Evolutionary conservation across 2,888 invertebrate genomes (phyloP), one percentile per base, ranked within the genome.

Genomic region (Oxycera nigricornis): DNA sequence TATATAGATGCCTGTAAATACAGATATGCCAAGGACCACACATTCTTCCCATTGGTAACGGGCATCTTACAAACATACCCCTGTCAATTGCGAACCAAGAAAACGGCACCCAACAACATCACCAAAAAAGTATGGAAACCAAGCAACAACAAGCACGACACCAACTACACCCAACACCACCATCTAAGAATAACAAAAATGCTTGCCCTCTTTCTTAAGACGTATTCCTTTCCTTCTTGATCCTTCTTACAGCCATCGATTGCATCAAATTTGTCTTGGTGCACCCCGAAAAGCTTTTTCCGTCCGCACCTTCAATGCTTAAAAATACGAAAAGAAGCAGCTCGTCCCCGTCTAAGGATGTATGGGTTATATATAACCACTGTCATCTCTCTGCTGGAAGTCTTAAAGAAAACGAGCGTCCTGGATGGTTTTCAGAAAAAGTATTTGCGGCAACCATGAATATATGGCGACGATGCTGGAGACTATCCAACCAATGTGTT

Each of bases 401-500:
- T 72, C 59, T 57, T 55, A 41, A 59, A 55, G 59, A 52, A 72
- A 41, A 72, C 26, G 57, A 59, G 39, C 55, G 24, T 72, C 24
- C 59, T 52, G 26, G 57, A 59, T 41, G 57, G 57, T 72, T 72
- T 72, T 57, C 57, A 17, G 59, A 28, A 41, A 72, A 72, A 59
- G 72, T 59, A 72, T 72, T 72, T 59, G 72, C 31, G 59, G 59
- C 14, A 24, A 72, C 72, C 72, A 59, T 72, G 72, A 59, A 70
- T 70, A 68, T 70, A 70, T 70, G 70, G 30, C 31, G 17, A 41
- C 24, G 65, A 77, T 76, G 77, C 65, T 52, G 78, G 77, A 75
- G 75, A 77, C 77, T 77, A 78, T 79, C 78, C 79, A 75, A 79
- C 80, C 80, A 80, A 80, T 80, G 79, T 80, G 78, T 80, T 80